A percentile compares a stretch with the other conserved stretches of the same genome.
These are phyloP conservation scores for Eupithecia tripunctaria DNA, from an alignment of 2,888 invertebrate genomes.

Conservation along the genomic window DNA sequence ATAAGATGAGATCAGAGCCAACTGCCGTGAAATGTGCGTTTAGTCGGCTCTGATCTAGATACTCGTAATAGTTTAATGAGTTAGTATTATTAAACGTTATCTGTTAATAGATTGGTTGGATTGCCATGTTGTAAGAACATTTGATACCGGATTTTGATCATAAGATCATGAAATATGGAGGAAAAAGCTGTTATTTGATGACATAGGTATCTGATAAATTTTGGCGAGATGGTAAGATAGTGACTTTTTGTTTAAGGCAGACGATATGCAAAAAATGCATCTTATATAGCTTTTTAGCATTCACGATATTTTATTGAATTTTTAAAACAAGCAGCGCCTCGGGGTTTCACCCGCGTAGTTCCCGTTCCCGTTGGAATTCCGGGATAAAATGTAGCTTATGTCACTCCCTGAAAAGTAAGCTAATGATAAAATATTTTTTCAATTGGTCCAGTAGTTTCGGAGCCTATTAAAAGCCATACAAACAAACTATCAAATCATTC, in stretches of 20 bases:
- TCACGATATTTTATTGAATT: no score
- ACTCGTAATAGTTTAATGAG: slow-evolving; percentile 13
- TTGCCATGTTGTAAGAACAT: background rate
- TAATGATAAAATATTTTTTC: no score
- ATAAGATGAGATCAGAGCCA: slow-evolving; percentile 32
- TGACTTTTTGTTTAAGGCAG: background rate
- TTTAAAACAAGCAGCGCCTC: no score
- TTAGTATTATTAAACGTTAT: background rate
- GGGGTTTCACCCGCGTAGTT: no score
- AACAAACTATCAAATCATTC: no score
- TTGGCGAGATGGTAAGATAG: background rate
- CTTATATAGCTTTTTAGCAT: no score
- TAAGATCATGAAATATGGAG: background rate
- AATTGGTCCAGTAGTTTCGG: no score
- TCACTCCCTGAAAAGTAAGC: no score
- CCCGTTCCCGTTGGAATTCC: no score
- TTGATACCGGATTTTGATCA: background rate
- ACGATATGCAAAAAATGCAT: background rate
- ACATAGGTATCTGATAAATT: background rate
- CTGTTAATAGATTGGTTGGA: background rate
- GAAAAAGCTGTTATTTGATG: background rate
- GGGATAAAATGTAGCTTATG: no score
- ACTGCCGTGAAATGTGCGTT: slow-evolving; percentile 45
- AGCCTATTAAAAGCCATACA: no score
- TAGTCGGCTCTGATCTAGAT: slow-evolving; percentile 25